Evolutionary conservation across 1,140 invertebrate species (phyloP).

Genomic region (Drosophila novamexicana): DNA sequence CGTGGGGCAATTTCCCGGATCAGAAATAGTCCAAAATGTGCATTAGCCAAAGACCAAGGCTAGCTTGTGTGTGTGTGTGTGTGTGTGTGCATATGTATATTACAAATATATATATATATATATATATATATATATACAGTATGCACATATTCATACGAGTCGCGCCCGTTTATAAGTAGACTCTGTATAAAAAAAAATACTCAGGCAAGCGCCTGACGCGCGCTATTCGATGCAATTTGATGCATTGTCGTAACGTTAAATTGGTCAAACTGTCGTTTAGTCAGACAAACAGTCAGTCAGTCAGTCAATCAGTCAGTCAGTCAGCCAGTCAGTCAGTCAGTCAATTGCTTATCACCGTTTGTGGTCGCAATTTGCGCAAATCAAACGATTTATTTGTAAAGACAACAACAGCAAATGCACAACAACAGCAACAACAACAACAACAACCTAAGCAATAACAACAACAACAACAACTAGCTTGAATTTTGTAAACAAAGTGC

Average conservation of each 20-base stretch:
- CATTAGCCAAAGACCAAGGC: constrained; percentile 26
- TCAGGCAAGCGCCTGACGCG: constrained; percentile 47
- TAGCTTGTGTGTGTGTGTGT: constrained; percentile 9
- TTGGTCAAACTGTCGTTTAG: constrained; percentile 47
- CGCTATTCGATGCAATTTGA: constrained; percentile 73
- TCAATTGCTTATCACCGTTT: constrained; percentile 56
- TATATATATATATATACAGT: constrained; percentile 3
- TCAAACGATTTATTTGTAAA: constrained; percentile 77
- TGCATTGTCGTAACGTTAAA: constrained; percentile 65
- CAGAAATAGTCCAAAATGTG: constrained; percentile 18
- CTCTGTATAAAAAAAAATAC: constrained; percentile 53
- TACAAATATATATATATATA: neutral
- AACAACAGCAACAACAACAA: constrained; percentile 33
- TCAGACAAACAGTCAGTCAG: constrained; percentile 13
- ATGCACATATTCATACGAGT: constrained; percentile 24
- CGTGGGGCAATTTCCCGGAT: constrained; percentile 9
- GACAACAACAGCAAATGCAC: constrained; percentile 42
- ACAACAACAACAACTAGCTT: constrained; percentile 27
- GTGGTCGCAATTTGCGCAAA: constrained; percentile 76
- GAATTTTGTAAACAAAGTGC: constrained; percentile 72
- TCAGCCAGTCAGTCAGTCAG: constrained; percentile 6
- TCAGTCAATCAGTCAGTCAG: constrained; percentile 7
- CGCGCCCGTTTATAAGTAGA: constrained; percentile 23
- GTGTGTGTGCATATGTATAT: neutral
- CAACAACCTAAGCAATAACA: constrained; percentile 40